Base-by-base conservation (phyloP, 2,888 invertebrate species). In the Bruchidius siliquastri region DNA sequence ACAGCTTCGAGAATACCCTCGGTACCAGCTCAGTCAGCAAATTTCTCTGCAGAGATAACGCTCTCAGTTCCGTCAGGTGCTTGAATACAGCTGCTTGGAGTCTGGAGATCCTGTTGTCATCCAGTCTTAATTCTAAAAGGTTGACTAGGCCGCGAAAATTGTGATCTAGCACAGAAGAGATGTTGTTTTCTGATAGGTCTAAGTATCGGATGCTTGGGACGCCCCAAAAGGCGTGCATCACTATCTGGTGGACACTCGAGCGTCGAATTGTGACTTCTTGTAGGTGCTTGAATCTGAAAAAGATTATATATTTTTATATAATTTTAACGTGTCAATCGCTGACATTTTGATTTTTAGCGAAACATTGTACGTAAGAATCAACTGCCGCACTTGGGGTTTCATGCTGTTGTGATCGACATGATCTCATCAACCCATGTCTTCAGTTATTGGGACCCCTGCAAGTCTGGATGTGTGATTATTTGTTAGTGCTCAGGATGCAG, bases 141-240 rank as follows among this genome's bases (percentile, higher is more conserved):
- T 92, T 92, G 80, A 92, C 90, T 80, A 94, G 89, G 21, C 94
- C 94, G 73, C 93, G 90, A 86, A 95, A 95, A 85, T 94, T 94
- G 77, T 92, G 91, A 76, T 92, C 91, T 76, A 88, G 88, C 72
- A 93, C 89, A 72, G 90, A 88, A 68, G 91, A 91, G 32, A 95
- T 90, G 82, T 93, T 94, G 85, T 95, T 95, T 81, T 90, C 86
- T 1, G 92, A 91, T 71, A 95, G 88, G 85, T 95, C 92, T 79
- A 93, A 86, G n/a, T 87, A 78, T 77, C 86, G 85, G 32, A 90
- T 83, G 6, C 86, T 85, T 4, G 88, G 91, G 0, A 94, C 90
- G 3, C 94, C 94, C 94, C 94, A 95, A 84, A 95, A 94, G 0
- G 94, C 91, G 82, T 93, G 92, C 80, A 92, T 90, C 2, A 94